These are phyloP conservation scores for Strix uralensis DNA, from an alignment of 2,113 vertebrate genomes.

Conservation along the genomic window DNA sequence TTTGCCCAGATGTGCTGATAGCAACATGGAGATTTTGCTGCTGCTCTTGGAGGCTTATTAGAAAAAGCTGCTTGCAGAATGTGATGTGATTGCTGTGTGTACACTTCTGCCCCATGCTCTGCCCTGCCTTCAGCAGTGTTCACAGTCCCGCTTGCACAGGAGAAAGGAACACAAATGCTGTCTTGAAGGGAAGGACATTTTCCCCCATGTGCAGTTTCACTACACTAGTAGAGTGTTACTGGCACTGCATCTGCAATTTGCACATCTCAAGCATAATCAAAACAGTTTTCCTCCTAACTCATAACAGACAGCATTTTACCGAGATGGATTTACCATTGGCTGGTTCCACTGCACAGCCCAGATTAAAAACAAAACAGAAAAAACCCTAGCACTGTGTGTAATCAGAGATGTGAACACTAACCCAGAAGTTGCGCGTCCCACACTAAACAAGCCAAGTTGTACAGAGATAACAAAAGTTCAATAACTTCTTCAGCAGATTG, in stretches of 20 bases:
- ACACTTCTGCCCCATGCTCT: not conserved
- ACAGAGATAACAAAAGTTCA: constrained; percentile 48
- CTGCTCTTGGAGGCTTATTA: not conserved
- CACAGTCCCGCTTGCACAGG: not conserved
- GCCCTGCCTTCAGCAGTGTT: not conserved
- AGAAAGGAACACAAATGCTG: not conserved
- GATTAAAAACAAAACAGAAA: not conserved
- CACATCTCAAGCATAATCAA: not conserved
- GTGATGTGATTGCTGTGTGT: not conserved
- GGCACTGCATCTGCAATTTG: not conserved
- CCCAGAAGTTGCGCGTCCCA: not conserved
- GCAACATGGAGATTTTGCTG: not conserved
- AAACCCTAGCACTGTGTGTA: not conserved
- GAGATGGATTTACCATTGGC: not conserved
- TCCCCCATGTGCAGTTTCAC: not conserved
- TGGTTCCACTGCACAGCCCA: not conserved
- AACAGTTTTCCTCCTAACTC: not conserved
- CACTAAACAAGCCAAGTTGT: not conserved
- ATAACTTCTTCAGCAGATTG: constrained; percentile 42
- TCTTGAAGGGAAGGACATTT: not conserved
- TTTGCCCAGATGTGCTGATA: not conserved
- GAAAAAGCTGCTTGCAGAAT: not conserved
- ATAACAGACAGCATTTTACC: not conserved
- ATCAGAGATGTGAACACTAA: not conserved
- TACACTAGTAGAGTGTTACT: not conserved